These are phyloP conservation scores for Chiloscyllium plagiosum DNA, from an alignment of 2,113 vertebrate species.

Conservation along the genomic window DNA sequence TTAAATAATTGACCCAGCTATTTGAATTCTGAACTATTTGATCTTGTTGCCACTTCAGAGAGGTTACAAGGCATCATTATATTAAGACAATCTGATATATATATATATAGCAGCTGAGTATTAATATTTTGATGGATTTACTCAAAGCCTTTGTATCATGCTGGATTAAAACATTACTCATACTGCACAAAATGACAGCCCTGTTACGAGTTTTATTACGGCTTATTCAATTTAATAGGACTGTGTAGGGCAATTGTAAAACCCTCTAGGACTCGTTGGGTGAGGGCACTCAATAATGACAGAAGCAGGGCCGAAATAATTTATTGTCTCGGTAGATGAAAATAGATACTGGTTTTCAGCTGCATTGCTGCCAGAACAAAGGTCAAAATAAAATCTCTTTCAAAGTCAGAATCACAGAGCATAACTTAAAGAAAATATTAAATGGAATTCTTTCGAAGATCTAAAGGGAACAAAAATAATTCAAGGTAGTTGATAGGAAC, in stretches of 20 bases:
- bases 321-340: constrained; percentile 12
- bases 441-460: neutral
- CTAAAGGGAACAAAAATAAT: neutral
- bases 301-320: neutral
- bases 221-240: constrained; percentile 38
- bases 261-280: constrained; percentile 15
- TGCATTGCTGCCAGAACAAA: neutral
- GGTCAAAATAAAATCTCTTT: constrained; percentile 24
- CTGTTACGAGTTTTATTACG: constrained; percentile 36
- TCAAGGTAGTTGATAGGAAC: constrained; percentile 20
- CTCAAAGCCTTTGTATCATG: constrained; percentile 21
- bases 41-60: constrained; percentile 22
- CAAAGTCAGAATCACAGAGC: constrained; percentile 16
- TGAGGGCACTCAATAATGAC: constrained; percentile 27
- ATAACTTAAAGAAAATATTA: neutral
- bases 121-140: constrained; percentile 35
- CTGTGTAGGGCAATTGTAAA: constrained; percentile 31
- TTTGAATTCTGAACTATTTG: neutral
- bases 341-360: constrained; percentile 30
- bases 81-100: constrained; percentile 34
- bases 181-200: constrained; percentile 18
- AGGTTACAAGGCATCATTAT: constrained; percentile 30
- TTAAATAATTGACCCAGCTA: neutral
- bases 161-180: constrained; percentile 38
- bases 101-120: constrained; percentile 14